Conservation (phyloP, 2,888 invertebrate genomes). For the Eupithecia dodoneata region DNA sequence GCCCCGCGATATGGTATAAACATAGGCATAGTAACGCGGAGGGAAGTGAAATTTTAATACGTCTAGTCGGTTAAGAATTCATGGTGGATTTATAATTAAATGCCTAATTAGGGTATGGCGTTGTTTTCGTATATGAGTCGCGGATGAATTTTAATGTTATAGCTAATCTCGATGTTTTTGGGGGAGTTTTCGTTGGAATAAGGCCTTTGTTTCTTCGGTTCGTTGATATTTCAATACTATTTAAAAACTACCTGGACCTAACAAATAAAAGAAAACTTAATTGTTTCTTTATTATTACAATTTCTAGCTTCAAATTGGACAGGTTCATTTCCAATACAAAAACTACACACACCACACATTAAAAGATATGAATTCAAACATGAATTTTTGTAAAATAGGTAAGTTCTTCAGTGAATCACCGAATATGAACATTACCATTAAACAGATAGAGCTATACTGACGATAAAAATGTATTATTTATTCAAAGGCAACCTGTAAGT, state of each 20-base stretch:
- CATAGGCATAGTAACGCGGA: slow-evolving; percentile 69
- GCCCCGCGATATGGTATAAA: slow-evolving; percentile 74
- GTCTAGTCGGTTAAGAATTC: slow-evolving; percentile 82
- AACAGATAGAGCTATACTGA: not conserved
- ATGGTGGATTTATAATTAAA: slow-evolving; percentile 82
- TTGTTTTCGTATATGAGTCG: slow-evolving; percentile 65
- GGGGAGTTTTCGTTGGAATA: slow-evolving; percentile 46
- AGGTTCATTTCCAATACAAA: not conserved
- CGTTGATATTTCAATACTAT: not conserved
- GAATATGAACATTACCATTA: not conserved
- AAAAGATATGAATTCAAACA: not conserved
- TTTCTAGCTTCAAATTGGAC: not conserved
- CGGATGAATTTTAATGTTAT: slow-evolving; percentile 66
- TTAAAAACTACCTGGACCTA: not conserved
- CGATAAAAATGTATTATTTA: not conserved
- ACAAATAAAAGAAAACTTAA: not conserved
- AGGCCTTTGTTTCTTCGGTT: slow-evolving; percentile 25
- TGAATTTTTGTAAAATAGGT: not conserved
- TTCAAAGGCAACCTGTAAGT: slow-evolving; percentile 32
- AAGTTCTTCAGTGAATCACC: not conserved
- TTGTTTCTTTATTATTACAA: not conserved
- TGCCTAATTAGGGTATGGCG: slow-evolving; percentile 77
- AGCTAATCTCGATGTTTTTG: slow-evolving; percentile 50
- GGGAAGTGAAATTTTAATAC: slow-evolving; percentile 83
- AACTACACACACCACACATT: not conserved